These are phyloP conservation scores for Muntiacus reevesi DNA, from an alignment of 2,113 vertebrate species.

Conservation along the genomic window DNA sequence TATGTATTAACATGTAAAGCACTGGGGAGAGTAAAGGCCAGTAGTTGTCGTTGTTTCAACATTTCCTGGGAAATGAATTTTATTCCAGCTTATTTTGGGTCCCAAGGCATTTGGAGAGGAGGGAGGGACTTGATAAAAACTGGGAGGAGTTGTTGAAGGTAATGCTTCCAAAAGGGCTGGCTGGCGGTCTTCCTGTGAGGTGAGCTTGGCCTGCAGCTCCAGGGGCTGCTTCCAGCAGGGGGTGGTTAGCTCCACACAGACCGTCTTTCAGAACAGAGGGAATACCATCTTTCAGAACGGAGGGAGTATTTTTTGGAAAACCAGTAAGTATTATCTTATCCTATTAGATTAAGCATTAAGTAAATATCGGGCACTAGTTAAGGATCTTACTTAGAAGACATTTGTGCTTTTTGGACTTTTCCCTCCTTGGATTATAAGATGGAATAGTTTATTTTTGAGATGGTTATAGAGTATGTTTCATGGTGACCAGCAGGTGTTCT, in stretches of 20 bases:
- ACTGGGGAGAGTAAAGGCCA: not conserved
- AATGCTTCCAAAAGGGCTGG: not conserved
- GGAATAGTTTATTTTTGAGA: not conserved
- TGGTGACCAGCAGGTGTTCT: not conserved
- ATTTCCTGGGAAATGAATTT: slow-evolving; percentile 1
- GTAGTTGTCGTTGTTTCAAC: not conserved
- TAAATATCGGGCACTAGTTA: not conserved
- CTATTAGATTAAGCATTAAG: not conserved
- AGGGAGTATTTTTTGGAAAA: not conserved
- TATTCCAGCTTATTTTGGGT: not conserved
- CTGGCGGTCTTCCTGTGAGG: not conserved
- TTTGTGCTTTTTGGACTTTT: not conserved
- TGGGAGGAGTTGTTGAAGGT: not conserved
- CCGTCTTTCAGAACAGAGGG: not conserved
- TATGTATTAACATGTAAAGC: not conserved
- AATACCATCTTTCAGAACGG: not conserved
- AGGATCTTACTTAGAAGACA: not conserved
- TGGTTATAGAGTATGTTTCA: not conserved
- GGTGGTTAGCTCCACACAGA: not conserved
- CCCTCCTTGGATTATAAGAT: not conserved
- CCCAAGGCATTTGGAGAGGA: slow-evolving; percentile 9
- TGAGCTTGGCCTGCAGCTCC: not conserved
- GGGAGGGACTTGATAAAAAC: not conserved
- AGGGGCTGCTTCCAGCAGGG: not conserved
- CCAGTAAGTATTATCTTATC: not conserved